Percentiles rank a stretch among this genome's conserved stretches.
These are phyloP conservation scores for Coptotermes formosanus DNA, from an alignment of 1,140 invertebrate genomes.

Conservation along the genomic window DNA sequence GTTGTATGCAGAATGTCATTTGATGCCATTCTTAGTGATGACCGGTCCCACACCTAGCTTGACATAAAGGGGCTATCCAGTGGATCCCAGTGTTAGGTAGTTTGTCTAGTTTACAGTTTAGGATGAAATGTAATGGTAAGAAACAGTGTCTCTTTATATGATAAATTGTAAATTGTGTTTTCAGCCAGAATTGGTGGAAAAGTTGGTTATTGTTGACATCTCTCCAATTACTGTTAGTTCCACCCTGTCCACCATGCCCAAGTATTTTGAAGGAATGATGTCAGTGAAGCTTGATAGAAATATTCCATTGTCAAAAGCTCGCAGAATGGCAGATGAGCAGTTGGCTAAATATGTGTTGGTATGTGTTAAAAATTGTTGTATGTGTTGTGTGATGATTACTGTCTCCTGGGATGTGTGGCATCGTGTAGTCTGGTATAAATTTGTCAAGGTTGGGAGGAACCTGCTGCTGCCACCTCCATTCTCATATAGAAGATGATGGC, in stretches of 20 bases:
- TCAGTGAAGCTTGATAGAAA: slow-evolving; percentile 56
- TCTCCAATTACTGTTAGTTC: slow-evolving; percentile 68
- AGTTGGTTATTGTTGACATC: slow-evolving; percentile 80
- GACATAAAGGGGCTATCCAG: not conserved
- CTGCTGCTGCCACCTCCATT: slow-evolving; percentile 32
- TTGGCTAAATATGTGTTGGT: slow-evolving; percentile 49
- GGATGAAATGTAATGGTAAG: not conserved
- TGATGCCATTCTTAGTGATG: too few species aligned
- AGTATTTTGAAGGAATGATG: slow-evolving; percentile 66
- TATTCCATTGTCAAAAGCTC: slow-evolving; percentile 63
- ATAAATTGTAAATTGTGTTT: slow-evolving; percentile 42
- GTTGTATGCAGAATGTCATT: too few species aligned
- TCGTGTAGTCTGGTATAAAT: slow-evolving; percentile 24
- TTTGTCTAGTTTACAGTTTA: not conserved
- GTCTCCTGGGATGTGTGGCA: slow-evolving; percentile 45
- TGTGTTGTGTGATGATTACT: slow-evolving; percentile 38
- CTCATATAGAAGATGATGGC: not conserved
- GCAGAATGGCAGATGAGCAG: slow-evolving; percentile 57
- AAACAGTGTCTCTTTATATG: not conserved
- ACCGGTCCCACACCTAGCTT: too few species aligned
- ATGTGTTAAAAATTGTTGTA: slow-evolving; percentile 21
- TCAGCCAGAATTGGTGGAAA: slow-evolving; percentile 74
- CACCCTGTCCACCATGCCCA: slow-evolving; percentile 59
- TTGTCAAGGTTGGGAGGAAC: slow-evolving; percentile 14
- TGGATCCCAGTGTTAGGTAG: not conserved